Conservation (phyloP, 2,113 vertebrate genomes). For the Sander lucioperca region DNA sequence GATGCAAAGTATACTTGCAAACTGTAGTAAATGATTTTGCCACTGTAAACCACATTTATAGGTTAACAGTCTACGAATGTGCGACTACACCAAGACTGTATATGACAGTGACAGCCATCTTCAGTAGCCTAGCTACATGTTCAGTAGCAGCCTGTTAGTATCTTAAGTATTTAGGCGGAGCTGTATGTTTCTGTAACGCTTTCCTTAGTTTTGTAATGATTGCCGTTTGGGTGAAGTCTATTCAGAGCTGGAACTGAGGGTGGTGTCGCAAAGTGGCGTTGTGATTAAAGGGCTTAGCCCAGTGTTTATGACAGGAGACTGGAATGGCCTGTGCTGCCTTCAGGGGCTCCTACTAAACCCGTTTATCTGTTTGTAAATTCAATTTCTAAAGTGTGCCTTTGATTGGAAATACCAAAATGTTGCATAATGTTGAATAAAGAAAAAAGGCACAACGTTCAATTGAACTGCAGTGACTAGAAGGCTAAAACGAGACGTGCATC, state of each 20-base stretch:
- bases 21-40: neutral
- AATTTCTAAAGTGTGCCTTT: neutral
- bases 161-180: neutral
- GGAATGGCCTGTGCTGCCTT: constrained; percentile 55
- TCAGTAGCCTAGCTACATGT: constrained; percentile 45
- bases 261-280: constrained; percentile 3
- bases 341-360: constrained; percentile 9
- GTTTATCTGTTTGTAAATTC: neutral
- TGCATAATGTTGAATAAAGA: neutral
- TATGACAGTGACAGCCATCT: constrained; percentile 70
- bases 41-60: neutral
- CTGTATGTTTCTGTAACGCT: neutral
- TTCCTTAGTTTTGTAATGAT: neutral
- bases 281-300: constrained; percentile 25
- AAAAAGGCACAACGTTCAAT: neutral
- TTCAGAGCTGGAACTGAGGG: neutral
- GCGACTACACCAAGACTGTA: neutral
- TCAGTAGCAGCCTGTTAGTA: constrained; percentile 25
- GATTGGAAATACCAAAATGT: neutral
- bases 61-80: neutral
- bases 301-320: constrained; percentile 32
- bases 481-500: neutral
- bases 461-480: too few species aligned
- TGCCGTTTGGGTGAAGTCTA: neutral
- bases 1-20: neutral